Percentiles rank a stretch among this genome's conserved stretches.
Evolutionary conservation across 2,888 invertebrate genomes (phyloP).

Genomic region (Noctua janthe): DNA sequence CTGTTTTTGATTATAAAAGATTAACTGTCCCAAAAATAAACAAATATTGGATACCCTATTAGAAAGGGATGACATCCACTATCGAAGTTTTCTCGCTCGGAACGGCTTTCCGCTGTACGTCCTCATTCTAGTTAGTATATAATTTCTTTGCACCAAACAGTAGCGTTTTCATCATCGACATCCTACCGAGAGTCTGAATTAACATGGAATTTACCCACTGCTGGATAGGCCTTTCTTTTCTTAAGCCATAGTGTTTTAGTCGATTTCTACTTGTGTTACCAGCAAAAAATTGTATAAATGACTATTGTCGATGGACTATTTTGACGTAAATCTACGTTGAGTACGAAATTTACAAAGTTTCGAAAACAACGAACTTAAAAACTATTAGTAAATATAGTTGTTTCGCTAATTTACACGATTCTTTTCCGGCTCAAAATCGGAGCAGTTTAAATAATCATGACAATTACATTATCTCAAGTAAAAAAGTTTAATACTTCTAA

Average conservation of each 20-base stretch:
- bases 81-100: no score
- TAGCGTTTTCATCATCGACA: no score
- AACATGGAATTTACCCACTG: background rate
- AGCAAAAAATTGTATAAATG: background rate
- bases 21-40: no score
- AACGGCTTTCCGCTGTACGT: no score
- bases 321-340: conserved; percentile 51
- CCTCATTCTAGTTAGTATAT: no score
- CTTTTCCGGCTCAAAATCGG: background rate
- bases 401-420: background rate
- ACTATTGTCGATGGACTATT: background rate
- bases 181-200: background rate
- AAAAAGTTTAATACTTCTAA: conserved; percentile 61
- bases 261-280: conserved; percentile 10
- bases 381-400: background rate
- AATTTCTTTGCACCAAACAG: no score
- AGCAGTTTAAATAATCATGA: conserved; percentile 55
- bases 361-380: conserved; percentile 29
- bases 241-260: background rate
- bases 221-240: background rate
- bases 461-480: conserved; percentile 50
- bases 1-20: no score
- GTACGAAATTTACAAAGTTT: conserved; percentile 28
- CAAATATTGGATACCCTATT: no score
- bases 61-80: no score